Base-by-base conservation (phyloP, 37 sponge, comb jelly and placozoan species). In the Beroe ovata region DNA sequence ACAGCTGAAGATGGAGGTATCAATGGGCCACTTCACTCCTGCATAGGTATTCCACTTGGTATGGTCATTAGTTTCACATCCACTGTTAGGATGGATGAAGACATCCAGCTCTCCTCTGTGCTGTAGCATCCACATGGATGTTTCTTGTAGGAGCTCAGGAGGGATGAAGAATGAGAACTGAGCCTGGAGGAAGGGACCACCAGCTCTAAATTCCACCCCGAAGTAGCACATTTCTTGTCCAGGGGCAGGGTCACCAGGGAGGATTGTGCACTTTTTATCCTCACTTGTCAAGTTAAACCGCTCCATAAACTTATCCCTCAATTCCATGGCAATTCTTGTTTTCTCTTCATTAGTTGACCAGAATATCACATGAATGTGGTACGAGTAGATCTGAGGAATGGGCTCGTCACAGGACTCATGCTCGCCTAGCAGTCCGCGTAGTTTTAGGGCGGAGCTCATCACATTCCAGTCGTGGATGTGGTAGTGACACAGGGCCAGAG, bases 361-460 rank as follows among this genome's bases (percentile, higher is more conserved):
- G 71, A 71, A 71, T 38, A 71, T 35, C 34, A 71, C 71, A 29
- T 71, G 71, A 29, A 71, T 71, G 37, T 71, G 71, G 38, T 71
- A 71, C 59, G n/a, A n/a, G n/a, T n/a, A n/a, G n/a, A n/a, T n/a
- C n/a, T n/a, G n/a, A n/a, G n/a, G n/a, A n/a, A n/a, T n/a, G n/a
- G n/a, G n/a, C n/a, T n/a, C n/a, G n/a, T n/a, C n/a, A n/a, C n/a
- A n/a, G n/a, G n/a, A n/a, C n/a, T n/a, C n/a, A n/a, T n/a, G n/a
- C n/a, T n/a, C n/a, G n/a, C n/a, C n/a, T n/a, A n/a, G n/a, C n/a
- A n/a, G n/a, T n/a, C n/a, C n/a, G n/a, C n/a, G n/a, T n/a, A n/a
- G n/a, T n/a, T n/a, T n/a, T n/a, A n/a, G n/a, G n/a, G n/a, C n/a
- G n/a, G n/a, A n/a, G n/a, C n/a, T n/a, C n/a, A n/a, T n/a, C n/a